Base-by-base conservation (phyloP, 2,113 vertebrate species). In the Pleuronectes platessa region DNA sequence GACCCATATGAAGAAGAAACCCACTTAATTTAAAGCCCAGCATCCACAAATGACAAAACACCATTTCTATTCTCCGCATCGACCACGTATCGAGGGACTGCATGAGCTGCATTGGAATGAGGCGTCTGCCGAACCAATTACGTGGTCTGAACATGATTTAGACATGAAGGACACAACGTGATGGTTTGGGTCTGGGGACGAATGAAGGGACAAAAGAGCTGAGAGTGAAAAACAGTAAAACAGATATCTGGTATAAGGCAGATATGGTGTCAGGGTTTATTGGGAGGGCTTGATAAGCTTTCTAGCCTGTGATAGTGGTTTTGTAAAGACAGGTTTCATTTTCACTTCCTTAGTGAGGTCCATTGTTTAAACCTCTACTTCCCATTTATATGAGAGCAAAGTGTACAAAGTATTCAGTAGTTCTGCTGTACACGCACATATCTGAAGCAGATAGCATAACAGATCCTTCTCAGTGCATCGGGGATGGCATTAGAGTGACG, bases 321-420 rank as follows among this genome's bases (percentile, higher is more conserved):
- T 54, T 15, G 47, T 51, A n/a, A 54, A n/a, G 31, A 31, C 31
- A 31, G 31, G 51, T 87, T 89, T 82, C 71, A 81, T 71, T 86
- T 89, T 84, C 88, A 83, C 86, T 87, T 89, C 82, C 84, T 71
- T 54, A 47, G 53, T 51, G 17, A 42, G 10, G 15, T 27, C 54
- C 17, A 76, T 74, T 78, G 71, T 79, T 62, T 37, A 24, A 84
- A 17, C 17, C n/a, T 13, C 51, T 6, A 73, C 80, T 88, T 92
- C 81, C 64, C 26, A 18, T 78, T 85, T 80, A 13, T 42, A 61
- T 76, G 45, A 81, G 55, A 73, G 61, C 68, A 74, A 4, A n/a
- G 53, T 61, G 2, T 2, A 60, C 4, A 63, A 60, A 61, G n/a
- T 20, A 21, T 5, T 51, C 15, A 31, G 31, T 31, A 31, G 31